Evolutionary conservation across 2,113 vertebrate genomes (phyloP).

Genomic region (Alces alces): DNA sequence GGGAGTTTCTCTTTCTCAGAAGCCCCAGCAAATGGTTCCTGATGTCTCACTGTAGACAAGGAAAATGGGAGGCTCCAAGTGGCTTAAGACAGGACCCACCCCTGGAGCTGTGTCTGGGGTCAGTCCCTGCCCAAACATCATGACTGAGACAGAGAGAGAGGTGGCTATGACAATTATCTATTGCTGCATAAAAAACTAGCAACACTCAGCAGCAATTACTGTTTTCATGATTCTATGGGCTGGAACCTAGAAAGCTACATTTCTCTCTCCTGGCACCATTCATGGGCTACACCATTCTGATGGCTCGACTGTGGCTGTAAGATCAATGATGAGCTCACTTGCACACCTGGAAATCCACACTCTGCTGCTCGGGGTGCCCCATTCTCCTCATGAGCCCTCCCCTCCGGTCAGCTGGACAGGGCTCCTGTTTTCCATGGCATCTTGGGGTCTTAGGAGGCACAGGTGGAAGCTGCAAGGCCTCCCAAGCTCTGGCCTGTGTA

Average conservation of each 20-base stretch:
- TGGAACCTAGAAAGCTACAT: neutral
- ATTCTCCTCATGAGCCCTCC: neutral
- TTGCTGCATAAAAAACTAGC: neutral
- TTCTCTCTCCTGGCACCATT: neutral
- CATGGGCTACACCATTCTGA: neutral
- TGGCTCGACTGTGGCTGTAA: accelerated
- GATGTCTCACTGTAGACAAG: neutral
- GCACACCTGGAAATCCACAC: neutral
- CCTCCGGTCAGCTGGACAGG: neutral
- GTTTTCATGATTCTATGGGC: neutral
- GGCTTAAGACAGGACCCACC: neutral
- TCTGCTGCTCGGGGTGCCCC: neutral
- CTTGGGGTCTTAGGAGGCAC: neutral
- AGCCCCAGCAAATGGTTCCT: neutral
- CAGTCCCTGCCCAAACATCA: neutral
- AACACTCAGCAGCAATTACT: neutral
- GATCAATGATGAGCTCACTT: neutral
- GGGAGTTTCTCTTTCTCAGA: neutral
- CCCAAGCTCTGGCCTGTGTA: neutral
- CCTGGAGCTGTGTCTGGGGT: neutral
- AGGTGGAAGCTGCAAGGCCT: neutral
- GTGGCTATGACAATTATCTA: too few species aligned
- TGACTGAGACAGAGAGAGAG: neutral
- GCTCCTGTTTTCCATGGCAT: neutral
- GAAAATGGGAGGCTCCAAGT: neutral